A percentile compares a stretch with the other conserved stretches of the same genome.
Conservation (phyloP, 1,140 invertebrate genomes). For the Berghia stephanieae region DNA sequence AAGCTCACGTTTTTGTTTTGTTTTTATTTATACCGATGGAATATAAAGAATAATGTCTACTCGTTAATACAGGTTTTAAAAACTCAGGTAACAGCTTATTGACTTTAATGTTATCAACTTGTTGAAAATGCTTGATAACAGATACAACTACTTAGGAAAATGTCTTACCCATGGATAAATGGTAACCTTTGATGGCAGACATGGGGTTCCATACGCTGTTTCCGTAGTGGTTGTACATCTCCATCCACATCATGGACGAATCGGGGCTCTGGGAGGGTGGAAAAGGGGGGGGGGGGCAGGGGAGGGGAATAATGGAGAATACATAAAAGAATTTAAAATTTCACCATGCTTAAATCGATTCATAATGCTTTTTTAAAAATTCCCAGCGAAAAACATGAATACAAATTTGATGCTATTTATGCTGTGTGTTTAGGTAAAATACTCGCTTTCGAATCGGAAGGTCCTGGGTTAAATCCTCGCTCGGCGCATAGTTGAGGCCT, state of each 20-base stretch:
- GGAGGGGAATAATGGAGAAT: background rate
- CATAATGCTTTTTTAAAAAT: background rate
- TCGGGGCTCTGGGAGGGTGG: slow-evolving; percentile 24
- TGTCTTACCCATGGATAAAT: slow-evolving; percentile 36
- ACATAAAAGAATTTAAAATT: background rate
- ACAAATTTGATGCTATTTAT: too few species aligned
- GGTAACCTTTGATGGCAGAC: slow-evolving; percentile 38
- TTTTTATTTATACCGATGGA: too few species aligned
- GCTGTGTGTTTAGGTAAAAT: too few species aligned
- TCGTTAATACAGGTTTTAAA: too few species aligned
- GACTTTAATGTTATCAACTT: too few species aligned
- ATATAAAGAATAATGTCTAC: too few species aligned
- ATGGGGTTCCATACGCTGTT: slow-evolving; percentile 38
- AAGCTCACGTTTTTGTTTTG: too few species aligned
- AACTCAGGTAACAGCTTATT: too few species aligned
- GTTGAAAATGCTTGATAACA: too few species aligned
- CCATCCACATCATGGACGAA: slow-evolving; percentile 42
- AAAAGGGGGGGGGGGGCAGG: background rate
- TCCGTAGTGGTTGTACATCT: slow-evolving; percentile 41
- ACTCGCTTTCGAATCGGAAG: background rate
- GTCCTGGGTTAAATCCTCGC: background rate
- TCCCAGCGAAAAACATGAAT: background rate
- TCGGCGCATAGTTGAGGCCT: too few species aligned
- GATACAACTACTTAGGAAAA: too few species aligned
- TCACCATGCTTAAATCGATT: too few species aligned